Conservation (phyloP, 2,888 invertebrate genomes). For the Conchocele bisecta region DNA sequence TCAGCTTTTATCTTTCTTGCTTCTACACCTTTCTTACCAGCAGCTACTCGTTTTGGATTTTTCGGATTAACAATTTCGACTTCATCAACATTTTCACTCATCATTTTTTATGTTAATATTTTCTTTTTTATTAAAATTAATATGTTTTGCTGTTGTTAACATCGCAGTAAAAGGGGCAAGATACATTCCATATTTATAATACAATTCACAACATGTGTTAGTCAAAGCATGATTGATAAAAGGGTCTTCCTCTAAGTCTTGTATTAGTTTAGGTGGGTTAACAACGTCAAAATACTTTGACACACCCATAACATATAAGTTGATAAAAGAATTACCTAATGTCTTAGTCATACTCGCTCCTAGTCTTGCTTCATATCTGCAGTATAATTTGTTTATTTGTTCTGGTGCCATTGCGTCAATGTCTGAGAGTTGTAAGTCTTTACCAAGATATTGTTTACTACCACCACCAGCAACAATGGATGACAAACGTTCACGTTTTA, state of each 20-base stretch:
- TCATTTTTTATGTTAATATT: constrained; percentile 16
- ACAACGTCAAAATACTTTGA: constrained; percentile 31
- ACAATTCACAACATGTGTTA: constrained; percentile 11
- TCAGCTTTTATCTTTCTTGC: constrained; percentile 1
- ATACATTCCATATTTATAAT: constrained; percentile 34
- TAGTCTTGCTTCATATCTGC: constrained; percentile 42
- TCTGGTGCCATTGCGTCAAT: constrained; percentile 40
- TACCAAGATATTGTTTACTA: constrained; percentile 40
- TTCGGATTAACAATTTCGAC: background rate
- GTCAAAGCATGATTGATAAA: constrained; percentile 42
- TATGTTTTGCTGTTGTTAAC: constrained; percentile 31
- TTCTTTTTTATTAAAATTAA: constrained; percentile 22
- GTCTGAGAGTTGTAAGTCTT: constrained; percentile 26
- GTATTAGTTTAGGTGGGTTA: constrained; percentile 40
- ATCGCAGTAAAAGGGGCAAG: constrained; percentile 37
- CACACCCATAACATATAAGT: constrained; percentile 41
- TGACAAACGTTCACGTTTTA: constrained; percentile 40
- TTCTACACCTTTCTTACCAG: constrained; percentile 30
- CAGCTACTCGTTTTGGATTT: constrained; percentile 25
- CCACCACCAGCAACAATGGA: constrained; percentile 42
- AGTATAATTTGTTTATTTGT: constrained; percentile 38
- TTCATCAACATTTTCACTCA: too few relatives aligned
- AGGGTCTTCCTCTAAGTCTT: constrained; percentile 45
- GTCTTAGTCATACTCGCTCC: constrained; percentile 47
- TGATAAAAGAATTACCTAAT: constrained; percentile 41